Evolutionary conservation across 92 coral and sea anemone genomes (phyloP).

Genomic region (Parazoanthus atlanticus): DNA sequence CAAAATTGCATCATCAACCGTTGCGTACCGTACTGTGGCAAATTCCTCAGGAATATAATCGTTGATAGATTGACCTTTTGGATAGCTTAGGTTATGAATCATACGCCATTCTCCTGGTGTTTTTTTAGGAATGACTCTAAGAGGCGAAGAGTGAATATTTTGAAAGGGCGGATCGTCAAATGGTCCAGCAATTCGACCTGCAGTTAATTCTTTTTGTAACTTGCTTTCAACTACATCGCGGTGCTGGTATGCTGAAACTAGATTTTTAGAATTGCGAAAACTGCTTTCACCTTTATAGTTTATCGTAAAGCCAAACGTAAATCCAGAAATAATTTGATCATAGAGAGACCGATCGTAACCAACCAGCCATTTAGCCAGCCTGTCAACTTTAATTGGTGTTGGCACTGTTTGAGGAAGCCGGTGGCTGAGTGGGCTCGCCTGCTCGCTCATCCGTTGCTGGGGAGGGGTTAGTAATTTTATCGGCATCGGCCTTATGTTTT

Average conservation of each 20-base stretch:
- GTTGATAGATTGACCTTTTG: slow-evolving; percentile 58
- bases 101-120: slow-evolving; percentile 61
- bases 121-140: slow-evolving; percentile 62
- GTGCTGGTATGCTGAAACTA: slow-evolving; percentile 49
- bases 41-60: slow-evolving; percentile 47
- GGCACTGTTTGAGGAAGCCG: slow-evolving; percentile 44
- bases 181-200: slow-evolving; percentile 49
- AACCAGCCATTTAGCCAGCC: slow-evolving; percentile 36
- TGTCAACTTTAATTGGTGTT: slow-evolving; percentile 47
- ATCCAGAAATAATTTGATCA: slow-evolving; percentile 42
- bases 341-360: slow-evolving; percentile 20
- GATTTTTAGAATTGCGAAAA: slow-evolving; percentile 24
- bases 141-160: slow-evolving; percentile 47
- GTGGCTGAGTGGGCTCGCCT: not conserved
- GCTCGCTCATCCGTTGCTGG: not conserved
- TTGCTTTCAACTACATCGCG: slow-evolving; percentile 54
- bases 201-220: slow-evolving; percentile 44
- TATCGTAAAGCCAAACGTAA: slow-evolving; percentile 47
- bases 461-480: not conserved
- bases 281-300: slow-evolving; percentile 41
- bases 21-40: slow-evolving; percentile 55
- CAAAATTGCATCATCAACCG: slow-evolving; percentile 57
- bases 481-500: not conserved
- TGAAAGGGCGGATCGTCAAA: slow-evolving; percentile 51
- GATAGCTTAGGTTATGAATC: slow-evolving; percentile 61